Evolutionary conservation across 2,888 invertebrate species (phyloP), one percentile per base, ranked within the genome.

Genomic region (Aspidiotus destructor): DNA sequence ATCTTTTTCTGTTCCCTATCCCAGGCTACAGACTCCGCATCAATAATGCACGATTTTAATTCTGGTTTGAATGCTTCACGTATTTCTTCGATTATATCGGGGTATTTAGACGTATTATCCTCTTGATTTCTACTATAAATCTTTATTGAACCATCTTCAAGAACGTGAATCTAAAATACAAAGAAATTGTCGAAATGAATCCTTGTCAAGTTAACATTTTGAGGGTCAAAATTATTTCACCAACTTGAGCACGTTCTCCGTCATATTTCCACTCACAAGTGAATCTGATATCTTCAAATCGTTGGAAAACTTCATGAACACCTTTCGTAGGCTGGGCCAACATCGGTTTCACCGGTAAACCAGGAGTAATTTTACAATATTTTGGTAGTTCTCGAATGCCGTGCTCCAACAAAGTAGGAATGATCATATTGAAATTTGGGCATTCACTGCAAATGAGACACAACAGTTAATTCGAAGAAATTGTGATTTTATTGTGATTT

Each of bases 261-360:
- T 99, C 99, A 78, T 99, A 99, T 78, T 99, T 99, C 86, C 89
- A 99, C 80, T 99, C 99, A 77, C 98, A 98, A 0, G 97, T 97
- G 77, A 99, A 98, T 74, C 86, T 84, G 72, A 88, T 82, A 13
- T 87, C 86, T 70, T 92, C 91, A 78, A 93, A 92, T 75, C 92
- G 83, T 70, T 85, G 83, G 67, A 97, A 79, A 7, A 97, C 89
- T 77, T 96, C 95, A 71, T 86, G 84, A 1, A 98, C 89, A 5
- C 95, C 96, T 77, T 89, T 92, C 0, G 98, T 95, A 5, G 99
- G 98, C 76, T 98, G 97, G 0, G 99, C 99, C 75, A 99, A 81
- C 99, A 99, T 99, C 0, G 99, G 99, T 77, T 96, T 93, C 72
- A 99, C 81, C 11, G 99, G 99, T 73, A 96, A 84, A 62, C 95